Percentiles rank a stretch among this genome's conserved stretches.
phyloP scores from a whole-genome alignment of 1,140 invertebrate genomes.

The Drosophila pallidifrons region DNA sequence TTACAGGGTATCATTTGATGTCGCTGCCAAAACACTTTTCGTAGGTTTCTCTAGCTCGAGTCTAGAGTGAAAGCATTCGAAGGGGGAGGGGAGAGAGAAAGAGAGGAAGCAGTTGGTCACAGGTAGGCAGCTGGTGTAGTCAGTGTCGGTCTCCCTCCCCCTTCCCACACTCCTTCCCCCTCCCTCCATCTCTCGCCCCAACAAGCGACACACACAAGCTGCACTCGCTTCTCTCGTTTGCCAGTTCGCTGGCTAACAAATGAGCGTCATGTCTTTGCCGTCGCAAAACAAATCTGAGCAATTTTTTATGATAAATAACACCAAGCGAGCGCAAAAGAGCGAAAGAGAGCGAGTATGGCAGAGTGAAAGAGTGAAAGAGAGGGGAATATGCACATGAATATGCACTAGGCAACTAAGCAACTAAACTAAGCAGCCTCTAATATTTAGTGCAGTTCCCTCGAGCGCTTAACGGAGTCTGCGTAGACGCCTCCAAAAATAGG shows the following conservation, averaged over 20 bases:
- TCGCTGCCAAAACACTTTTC: too few relatives aligned
- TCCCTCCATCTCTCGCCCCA: too few relatives aligned
- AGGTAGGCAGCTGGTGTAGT: slow-evolving; percentile 13
- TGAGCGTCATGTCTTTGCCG: slow-evolving; percentile 81
- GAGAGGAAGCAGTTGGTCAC: neutral
- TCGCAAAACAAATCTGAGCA: slow-evolving; percentile 82
- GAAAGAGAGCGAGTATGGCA: neutral
- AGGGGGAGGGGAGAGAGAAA: too few relatives aligned
- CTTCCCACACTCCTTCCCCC: neutral
- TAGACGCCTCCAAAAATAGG: neutral
- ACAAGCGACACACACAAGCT: too few relatives aligned
- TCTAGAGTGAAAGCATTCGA: slow-evolving; percentile 13
- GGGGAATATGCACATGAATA: slow-evolving; percentile 23
- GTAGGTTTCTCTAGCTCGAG: too few relatives aligned
- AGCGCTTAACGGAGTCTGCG: slow-evolving; percentile 63
- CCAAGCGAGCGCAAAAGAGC: slow-evolving; percentile 26
- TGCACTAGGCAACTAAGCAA: slow-evolving; percentile 22
- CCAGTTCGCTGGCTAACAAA: slow-evolving; percentile 72
- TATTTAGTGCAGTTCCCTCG: slow-evolving; percentile 68
- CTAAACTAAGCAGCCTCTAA: slow-evolving; percentile 52
- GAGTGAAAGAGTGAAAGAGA: neutral
- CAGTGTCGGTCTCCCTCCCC: neutral
- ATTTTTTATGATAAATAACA: slow-evolving; percentile 84
- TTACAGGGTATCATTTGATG: too few relatives aligned
- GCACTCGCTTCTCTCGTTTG: slow-evolving; percentile 39